Evolutionary conservation across 2,888 invertebrate species (phyloP).

Genomic region (Iphiclides podalirius): DNA sequence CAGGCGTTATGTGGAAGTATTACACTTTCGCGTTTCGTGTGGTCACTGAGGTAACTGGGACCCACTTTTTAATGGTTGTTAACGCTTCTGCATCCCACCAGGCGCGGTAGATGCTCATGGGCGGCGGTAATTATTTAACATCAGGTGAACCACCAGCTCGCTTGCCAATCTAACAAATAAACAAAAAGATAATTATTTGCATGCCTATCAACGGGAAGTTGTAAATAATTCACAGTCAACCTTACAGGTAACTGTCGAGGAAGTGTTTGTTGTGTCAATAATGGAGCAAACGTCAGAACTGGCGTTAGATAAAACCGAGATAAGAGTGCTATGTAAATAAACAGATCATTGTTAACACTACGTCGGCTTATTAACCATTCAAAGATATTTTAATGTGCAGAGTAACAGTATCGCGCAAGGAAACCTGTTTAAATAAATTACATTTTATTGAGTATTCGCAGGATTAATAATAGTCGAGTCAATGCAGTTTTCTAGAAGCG

Average conservation of each 20-base stretch:
- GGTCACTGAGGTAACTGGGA: no score
- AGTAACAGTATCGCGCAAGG: background rate
- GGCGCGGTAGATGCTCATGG: no score
- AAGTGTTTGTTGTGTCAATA: slow-evolving; percentile 10
- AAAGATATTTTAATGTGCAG: background rate
- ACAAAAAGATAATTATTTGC: no score
- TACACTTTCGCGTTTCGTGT: no score
- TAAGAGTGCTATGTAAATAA: slow-evolving; percentile 12
- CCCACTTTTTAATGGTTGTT: no score
- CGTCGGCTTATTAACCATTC: background rate
- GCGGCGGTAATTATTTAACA: no score
- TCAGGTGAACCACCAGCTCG: no score
- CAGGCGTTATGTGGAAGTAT: no score
- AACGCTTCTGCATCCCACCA: no score
- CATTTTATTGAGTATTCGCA: background rate
- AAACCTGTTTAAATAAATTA: background rate
- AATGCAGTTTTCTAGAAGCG: no score
- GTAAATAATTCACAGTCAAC: background rate
- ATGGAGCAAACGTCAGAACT: background rate
- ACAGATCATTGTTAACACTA: background rate
- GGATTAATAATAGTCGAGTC: background rate
- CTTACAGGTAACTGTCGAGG: slow-evolving; percentile 5
- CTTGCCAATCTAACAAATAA: no score
- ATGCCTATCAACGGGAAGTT: slow-evolving; percentile 8
- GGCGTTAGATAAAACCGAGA: slow-evolving; percentile 6